Conservation (phyloP, 2,888 invertebrate genomes). For the Cryptocephalus moraei region DNA sequence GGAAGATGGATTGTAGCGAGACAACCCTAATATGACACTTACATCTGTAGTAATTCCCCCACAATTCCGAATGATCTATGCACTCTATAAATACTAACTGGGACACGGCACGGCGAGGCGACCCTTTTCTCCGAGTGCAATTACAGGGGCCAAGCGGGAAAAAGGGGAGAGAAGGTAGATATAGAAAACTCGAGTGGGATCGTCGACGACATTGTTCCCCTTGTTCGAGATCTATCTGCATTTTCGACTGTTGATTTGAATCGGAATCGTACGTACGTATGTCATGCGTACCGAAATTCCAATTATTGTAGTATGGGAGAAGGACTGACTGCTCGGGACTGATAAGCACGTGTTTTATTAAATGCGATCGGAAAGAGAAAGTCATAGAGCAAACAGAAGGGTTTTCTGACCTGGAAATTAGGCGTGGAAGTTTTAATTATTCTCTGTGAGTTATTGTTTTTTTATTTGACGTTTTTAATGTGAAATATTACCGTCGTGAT, state of each 20-base stretch:
- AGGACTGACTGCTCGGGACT: background rate
- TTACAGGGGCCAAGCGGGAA: background rate
- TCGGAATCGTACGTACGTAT: background rate
- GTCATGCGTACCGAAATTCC: background rate
- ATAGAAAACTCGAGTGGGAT: too few species aligned
- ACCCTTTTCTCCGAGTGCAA: background rate
- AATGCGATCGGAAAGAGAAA: too few species aligned
- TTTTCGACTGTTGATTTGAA: background rate
- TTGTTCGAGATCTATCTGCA: background rate
- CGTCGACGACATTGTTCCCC: background rate
- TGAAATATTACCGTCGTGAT: too few species aligned
- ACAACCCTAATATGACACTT: background rate
- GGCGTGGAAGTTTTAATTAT: too few species aligned
- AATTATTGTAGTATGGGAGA: background rate
- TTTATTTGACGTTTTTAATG: too few species aligned
- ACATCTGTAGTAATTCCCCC: background rate
- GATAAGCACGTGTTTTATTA: background rate
- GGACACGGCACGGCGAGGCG: background rate
- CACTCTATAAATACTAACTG: conserved; percentile 29
- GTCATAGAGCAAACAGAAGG: too few species aligned
- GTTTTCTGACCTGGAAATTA: too few species aligned
- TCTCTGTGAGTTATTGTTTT: too few species aligned
- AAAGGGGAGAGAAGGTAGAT: background rate
- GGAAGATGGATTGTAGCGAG: background rate
- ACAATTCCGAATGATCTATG: conserved; percentile 21